Base-by-base conservation (phyloP, 1,140 invertebrate species). In the Zaprionus vittiger region DNA sequence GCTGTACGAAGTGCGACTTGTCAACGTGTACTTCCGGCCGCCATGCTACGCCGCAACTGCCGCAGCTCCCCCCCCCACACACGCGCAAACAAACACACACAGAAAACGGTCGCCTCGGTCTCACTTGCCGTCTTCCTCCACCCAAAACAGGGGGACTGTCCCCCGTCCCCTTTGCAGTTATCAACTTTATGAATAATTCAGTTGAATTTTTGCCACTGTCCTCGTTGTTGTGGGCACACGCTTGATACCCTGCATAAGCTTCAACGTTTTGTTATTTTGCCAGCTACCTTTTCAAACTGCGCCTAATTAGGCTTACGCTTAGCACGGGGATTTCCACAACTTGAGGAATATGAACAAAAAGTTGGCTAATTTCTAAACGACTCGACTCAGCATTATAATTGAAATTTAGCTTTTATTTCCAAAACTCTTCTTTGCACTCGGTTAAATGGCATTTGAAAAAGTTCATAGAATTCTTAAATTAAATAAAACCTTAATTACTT, bases 1-100 rank as follows among this genome's bases (percentile, higher is more conserved):
- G 79, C 85, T 81, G 79, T 90, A 90, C 85, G 87, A 91, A 91
- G 87, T 91, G 87, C 87, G 87, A 91, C 87, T 91, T 91, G 87
- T 91, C 87, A 91, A 91, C 87, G 87, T 91, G 83, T 83, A 91
- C 87, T 91, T 91, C 87, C 87, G 87, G 83, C 82, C 78, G 83
- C 78, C 83, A 73, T 77, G 77, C 71, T 77, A 83, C 66, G 83
- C 87, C 85, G 47, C 84, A 87, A 79, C 79, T 79, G 79, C 81
- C 81, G 67, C 84, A 83, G 67, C 56, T 17, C n/a, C n/a, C 5
- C 41, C 2, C 55, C 62, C 22, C n/a, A 24, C 31, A 52, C 12
- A 20, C 9, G 11, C n/a, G 49, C 12, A 44, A 24, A 41, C 34
- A 20, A n/a, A 34, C 15, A 54, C 17, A 56, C 49, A 26, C 61